Evolutionary conservation across 2,797 vertebrate genomes (phyloP).

Genomic region (Rhodeus uyekii): DNA sequence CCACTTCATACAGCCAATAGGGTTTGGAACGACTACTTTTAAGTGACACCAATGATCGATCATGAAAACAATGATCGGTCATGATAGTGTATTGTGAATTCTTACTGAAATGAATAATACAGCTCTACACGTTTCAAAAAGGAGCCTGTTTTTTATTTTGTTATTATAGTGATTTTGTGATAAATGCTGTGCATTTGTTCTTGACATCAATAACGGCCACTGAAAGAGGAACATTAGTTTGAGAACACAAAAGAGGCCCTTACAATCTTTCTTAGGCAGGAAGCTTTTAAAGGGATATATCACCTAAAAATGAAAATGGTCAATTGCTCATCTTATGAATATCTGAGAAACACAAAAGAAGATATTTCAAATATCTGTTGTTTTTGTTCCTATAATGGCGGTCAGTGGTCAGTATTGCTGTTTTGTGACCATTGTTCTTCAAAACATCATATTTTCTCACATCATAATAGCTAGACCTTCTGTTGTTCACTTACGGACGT

Average conservation of each 20-base stretch:
- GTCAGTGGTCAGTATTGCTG: not conserved
- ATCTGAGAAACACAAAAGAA: not conserved
- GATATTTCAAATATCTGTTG: not conserved
- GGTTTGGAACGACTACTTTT: not conserved
- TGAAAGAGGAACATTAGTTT: not conserved
- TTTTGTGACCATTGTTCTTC: not conserved
- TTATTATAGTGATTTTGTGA: not conserved
- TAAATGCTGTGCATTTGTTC: not conserved
- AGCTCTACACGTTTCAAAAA: not conserved
- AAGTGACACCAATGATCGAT: not conserved
- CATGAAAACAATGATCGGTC: not conserved
- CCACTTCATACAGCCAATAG: slow-evolving; percentile 19
- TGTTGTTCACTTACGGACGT: not conserved
- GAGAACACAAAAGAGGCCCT: not conserved
- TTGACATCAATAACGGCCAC: not conserved
- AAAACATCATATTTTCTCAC: not conserved
- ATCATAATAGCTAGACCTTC: not conserved
- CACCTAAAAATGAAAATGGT: not conserved
- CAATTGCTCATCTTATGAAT: not conserved
- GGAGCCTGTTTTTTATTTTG: not conserved
- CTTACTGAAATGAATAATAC: not conserved
- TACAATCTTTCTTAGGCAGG: too few relatives aligned
- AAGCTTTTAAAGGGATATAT: not conserved
- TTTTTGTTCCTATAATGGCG: too few relatives aligned
- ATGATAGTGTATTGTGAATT: not conserved